phyloP scores from a whole-genome alignment of 1,140 invertebrate genomes.

The Cyphomyrmex costatus region DNA sequence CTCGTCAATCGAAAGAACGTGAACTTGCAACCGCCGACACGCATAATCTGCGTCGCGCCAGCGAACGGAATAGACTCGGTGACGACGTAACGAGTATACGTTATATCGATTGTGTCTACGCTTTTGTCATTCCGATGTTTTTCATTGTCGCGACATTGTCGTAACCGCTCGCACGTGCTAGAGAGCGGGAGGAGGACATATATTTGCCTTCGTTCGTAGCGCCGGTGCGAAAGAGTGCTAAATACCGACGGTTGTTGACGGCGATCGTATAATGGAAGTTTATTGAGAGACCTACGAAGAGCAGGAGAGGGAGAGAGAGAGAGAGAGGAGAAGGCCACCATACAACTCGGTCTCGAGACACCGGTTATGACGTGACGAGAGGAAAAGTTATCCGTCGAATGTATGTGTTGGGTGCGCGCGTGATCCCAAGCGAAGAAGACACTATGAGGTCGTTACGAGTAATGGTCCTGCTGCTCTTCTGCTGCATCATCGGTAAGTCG shows the following conservation, averaged over 20 bases:
- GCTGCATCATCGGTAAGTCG: conserved; percentile 81
- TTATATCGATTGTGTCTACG: conserved; percentile 44
- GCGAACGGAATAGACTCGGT: conserved; percentile 7
- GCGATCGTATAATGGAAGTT: conserved; percentile 78
- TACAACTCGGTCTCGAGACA: conserved; percentile 35
- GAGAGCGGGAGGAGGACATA: conserved; percentile 2
- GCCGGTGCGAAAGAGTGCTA: conserved; percentile 72
- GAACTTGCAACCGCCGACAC: not conserved
- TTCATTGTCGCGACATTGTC: conserved; percentile 33
- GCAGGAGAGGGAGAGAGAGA: conserved; percentile 1
- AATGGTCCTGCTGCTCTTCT: conserved; percentile 77
- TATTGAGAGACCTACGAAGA: conserved; percentile 73
- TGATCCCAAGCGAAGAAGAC: conserved; percentile 59
- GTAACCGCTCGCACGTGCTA: not conserved
- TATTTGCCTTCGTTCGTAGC: conserved; percentile 37
- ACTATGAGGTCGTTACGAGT: conserved; percentile 77
- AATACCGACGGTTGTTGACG: conserved; percentile 71
- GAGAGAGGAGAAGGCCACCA: conserved; percentile 28
- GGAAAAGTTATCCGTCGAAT: conserved; percentile 49
- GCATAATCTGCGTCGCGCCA: conserved; percentile 5
- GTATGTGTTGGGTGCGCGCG: conserved; percentile 34
- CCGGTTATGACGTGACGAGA: conserved; percentile 73
- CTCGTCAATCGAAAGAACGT: not conserved
- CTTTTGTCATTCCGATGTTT: conserved; percentile 37
- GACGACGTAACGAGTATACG: conserved; percentile 24